Percentiles rank a stretch among this genome's conserved stretches.
These are phyloP conservation scores for Salvelinus fontinalis DNA, from an alignment of 2,113 vertebrate species.

Conservation along the genomic window DNA sequence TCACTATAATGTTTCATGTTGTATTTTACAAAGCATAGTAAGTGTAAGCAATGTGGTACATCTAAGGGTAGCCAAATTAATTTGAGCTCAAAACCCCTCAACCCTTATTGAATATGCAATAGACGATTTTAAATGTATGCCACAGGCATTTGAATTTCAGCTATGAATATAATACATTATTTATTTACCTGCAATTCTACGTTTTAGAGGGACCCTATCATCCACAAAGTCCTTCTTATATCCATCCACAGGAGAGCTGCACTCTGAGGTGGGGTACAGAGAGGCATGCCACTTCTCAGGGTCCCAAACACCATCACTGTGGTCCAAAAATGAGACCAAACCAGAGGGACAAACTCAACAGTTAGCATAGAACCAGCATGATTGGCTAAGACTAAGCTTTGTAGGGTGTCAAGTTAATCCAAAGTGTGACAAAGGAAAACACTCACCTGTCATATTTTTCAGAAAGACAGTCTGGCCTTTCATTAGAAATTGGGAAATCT, in stretches of 20 bases:
- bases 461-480: slow-evolving; percentile 91
- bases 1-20: too few species aligned
- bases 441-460: slow-evolving; percentile 97
- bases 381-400: not conserved
- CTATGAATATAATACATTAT: not conserved
- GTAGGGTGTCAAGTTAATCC: not conserved
- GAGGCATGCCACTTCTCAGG: slow-evolving; percentile 99
- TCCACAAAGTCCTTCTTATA: slow-evolving; percentile 88
- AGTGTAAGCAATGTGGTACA: not conserved
- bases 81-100: too few species aligned
- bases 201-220: slow-evolving; percentile 85
- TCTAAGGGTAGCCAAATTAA: too few species aligned
- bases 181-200: slow-evolving; percentile 87
- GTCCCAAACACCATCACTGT: slow-evolving; percentile 96
- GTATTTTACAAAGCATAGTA: not conserved
- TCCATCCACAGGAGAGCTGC: slow-evolving; percentile 86
- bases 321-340: not conserved
- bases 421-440: not conserved
- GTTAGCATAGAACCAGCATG: not conserved
- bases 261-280: slow-evolving; percentile 88
- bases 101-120: too few species aligned
- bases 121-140: not conserved
- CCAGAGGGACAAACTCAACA: not conserved
- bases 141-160: not conserved
- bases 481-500: slow-evolving; percentile 88